Base-by-base conservation (phyloP, 2,113 vertebrate species). In the Sus scrofa region DNA sequence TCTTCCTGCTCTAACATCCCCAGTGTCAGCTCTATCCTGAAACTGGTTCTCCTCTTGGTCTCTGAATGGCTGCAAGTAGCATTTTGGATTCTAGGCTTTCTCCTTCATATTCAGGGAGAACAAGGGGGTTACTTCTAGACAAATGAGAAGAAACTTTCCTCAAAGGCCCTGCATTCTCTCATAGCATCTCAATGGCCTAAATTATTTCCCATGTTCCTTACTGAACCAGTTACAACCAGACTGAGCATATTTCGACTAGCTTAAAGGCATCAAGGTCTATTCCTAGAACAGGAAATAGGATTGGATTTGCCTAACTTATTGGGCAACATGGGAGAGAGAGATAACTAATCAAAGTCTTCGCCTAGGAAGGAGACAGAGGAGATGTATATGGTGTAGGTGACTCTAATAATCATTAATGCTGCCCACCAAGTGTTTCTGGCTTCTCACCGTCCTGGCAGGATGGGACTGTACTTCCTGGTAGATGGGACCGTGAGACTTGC, bases 81-180 rank as follows among this genome's bases (percentile, higher is more conserved):
- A 34, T 15, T 2, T 85, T 52, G 8, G 12, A 39, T 75, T n/a
- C 50, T 15, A 18, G 20, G 22, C 24, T 58, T 92, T 90, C 60
- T 62, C 20, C 8, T 19, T 52, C 34, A 50, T 4, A 67, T 62
- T 74, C 32, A 89, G 19, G 16, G 32, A 67, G 73, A 86, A 14
- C 24, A 19, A 14, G 6, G 22, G 20, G 77, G 16, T 44, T 39
- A 65, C 22, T 86, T 68, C 62, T 70, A n/a, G 14, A 26, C 83
- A n/a, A 91, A 77, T 71, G 37, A 96, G n/a, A 54, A 94, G 6
- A 63, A 90, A 71, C 10, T 70, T 92, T 82, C n/a, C 56, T 63
- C 73, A 81, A 90, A 88, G 6, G 19, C n/a, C 68, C 74, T 34
- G 56, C 8, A 84, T 37, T n/a, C 16, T 68, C 73, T 60, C 54